Conservation (phyloP, 1,140 invertebrate genomes). For the Maconellicoccus hirsutus region DNA sequence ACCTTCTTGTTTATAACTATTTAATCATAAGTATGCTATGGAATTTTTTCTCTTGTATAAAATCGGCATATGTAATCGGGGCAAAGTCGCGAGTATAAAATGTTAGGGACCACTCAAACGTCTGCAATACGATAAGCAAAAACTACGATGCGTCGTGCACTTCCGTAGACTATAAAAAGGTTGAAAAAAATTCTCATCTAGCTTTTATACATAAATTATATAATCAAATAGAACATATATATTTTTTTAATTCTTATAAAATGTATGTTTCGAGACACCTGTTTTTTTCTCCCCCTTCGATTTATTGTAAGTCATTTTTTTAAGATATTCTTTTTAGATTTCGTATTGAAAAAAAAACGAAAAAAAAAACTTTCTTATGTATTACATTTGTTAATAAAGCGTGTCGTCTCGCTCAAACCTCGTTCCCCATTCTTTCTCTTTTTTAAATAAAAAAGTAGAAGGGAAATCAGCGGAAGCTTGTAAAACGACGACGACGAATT, state of each 20-base stretch:
- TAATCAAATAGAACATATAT: conserved; percentile 6
- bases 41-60: not conserved
- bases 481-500: too few species aligned
- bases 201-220: not conserved
- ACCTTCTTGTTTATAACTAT: not conserved
- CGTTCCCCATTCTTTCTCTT: too few species aligned
- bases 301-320: not conserved
- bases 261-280: not conserved
- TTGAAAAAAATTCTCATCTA: not conserved
- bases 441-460: too few species aligned
- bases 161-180: not conserved
- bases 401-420: not conserved
- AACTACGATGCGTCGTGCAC: not conserved
- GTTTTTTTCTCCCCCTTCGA: not conserved
- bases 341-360: not conserved
- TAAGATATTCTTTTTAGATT: conserved; percentile 10
- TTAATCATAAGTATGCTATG: not conserved
- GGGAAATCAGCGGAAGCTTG: too few species aligned
- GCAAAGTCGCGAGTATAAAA: not conserved
- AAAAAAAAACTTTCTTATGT: conserved; percentile 3
- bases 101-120: conserved; percentile 2
- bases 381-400: not conserved
- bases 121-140: conserved; percentile 3
- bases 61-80: not conserved
- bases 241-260: not conserved